A percentile compares a stretch with the other conserved stretches of the same genome.
phyloP scores from a whole-genome alignment of 2,888 invertebrate species.

The Oligia latruncula region DNA sequence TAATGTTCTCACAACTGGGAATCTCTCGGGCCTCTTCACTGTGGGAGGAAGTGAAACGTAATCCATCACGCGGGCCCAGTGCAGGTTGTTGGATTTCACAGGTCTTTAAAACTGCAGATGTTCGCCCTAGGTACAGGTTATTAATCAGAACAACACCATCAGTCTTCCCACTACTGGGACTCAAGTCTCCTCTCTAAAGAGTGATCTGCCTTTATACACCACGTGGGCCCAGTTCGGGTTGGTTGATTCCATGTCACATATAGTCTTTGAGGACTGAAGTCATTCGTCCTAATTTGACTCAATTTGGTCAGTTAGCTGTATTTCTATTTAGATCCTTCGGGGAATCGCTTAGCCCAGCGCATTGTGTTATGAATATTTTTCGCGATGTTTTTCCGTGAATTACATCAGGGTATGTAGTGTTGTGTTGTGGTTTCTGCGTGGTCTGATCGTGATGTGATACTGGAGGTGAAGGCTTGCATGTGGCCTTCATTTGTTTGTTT shows the following conservation, averaged over 20 bases:
- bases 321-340: constrained; percentile 48
- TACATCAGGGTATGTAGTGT: constrained; percentile 13
- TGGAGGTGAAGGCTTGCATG: constrained; percentile 34
- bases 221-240: background rate
- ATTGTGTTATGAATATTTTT: constrained; percentile 47
- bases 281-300: constrained; percentile 19
- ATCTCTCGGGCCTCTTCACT: background rate
- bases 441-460: constrained; percentile 42
- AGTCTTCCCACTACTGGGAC: background rate
- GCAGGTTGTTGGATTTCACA: background rate
- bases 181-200: background rate
- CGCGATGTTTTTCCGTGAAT: constrained; percentile 34
- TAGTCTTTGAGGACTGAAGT: background rate
- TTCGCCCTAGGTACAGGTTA: background rate
- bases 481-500: background rate
- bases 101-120: background rate
- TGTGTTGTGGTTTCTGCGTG: constrained; percentile 35
- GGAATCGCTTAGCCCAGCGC: constrained; percentile 30
- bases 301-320: constrained; percentile 51
- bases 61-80: background rate
- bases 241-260: background rate
- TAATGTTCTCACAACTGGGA: background rate
- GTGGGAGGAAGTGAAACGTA: background rate
- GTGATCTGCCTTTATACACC: background rate
- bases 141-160: background rate